Conservation (phyloP, 2,888 invertebrate genomes). For the Lithophane leautieri region DNA sequence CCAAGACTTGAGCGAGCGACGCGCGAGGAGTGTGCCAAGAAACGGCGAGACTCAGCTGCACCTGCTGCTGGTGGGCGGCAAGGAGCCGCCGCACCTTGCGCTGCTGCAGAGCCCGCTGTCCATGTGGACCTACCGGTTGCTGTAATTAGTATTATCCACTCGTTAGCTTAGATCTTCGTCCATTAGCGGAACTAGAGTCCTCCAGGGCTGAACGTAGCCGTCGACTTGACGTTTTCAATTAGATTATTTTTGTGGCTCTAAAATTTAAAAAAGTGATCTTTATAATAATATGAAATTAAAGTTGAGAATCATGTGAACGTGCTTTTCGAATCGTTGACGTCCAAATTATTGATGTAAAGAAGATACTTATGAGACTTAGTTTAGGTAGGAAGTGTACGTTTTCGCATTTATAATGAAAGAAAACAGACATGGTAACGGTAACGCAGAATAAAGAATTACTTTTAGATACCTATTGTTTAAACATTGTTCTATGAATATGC, state of each 20-base stretch:
- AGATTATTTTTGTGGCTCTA: constrained; percentile 59
- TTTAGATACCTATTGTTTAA: not conserved
- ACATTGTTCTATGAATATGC: constrained; percentile 2
- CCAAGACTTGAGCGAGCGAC: constrained; percentile 76
- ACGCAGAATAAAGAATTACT: constrained; percentile 20
- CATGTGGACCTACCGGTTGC: constrained; percentile 94
- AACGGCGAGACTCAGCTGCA: constrained; percentile 75
- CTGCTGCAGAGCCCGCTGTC: constrained; percentile 94
- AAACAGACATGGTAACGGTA: constrained; percentile 31
- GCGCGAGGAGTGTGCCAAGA: constrained; percentile 73
- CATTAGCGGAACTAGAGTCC: constrained; percentile 65
- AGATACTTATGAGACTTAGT: constrained; percentile 61
- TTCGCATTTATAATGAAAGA: constrained; percentile 37
- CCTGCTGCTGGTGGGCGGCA: constrained; percentile 93
- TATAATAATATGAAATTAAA: constrained; percentile 28
- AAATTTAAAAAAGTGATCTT: constrained; percentile 53
- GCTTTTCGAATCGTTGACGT: constrained; percentile 66
- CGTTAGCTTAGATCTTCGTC: constrained; percentile 63
- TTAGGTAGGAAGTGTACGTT: constrained; percentile 45
- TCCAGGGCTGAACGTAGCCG: constrained; percentile 49
- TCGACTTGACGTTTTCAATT: constrained; percentile 56
- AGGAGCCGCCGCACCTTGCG: constrained; percentile 94
- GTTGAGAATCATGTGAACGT: constrained; percentile 59
- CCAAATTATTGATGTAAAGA: constrained; percentile 66
- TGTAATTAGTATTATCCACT: constrained; percentile 66